These are phyloP conservation scores for Drosophila acutilabella DNA, from an alignment of 2,888 invertebrate species.

Conservation along the genomic window DNA sequence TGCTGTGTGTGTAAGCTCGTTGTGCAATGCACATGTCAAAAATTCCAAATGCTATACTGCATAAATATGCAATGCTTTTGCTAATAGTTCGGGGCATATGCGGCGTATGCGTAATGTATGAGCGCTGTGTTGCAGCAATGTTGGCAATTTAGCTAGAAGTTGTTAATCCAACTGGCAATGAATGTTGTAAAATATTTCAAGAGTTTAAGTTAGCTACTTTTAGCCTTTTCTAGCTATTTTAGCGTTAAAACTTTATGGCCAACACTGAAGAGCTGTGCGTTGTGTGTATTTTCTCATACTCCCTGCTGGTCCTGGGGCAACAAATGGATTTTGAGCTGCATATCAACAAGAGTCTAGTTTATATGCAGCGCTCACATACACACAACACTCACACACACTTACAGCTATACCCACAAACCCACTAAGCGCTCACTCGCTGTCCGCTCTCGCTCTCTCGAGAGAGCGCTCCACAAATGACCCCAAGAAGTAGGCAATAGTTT, in stretches of 20 bases:
- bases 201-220: neutral
- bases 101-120: constrained; percentile 67
- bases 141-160: neutral
- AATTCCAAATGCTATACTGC: constrained; percentile 47
- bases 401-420: neutral
- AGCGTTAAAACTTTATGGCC: neutral
- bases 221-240: neutral
- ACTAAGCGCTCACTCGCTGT: constrained; percentile 5
- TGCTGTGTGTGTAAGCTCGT: constrained; percentile 9
- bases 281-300: neutral
- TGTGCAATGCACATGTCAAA: constrained; percentile 45
- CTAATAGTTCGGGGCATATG: constrained; percentile 70
- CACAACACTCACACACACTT: neutral
- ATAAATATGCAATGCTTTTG: constrained; percentile 73
- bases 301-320: constrained; percentile 1
- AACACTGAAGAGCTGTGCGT: neutral
- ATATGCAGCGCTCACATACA: constrained; percentile 18
- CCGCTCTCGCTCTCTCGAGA: neutral
- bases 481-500: constrained; percentile 46
- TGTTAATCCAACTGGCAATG: neutral
- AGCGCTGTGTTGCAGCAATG: constrained; percentile 26
- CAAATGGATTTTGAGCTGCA: constrained; percentile 23
- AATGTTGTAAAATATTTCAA: neutral
- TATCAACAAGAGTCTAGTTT: constrained; percentile 17
- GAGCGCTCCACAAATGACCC: constrained; percentile 12